Conservation (phyloP, 2,797 vertebrate genomes). For the Mastacembelus armatus region DNA sequence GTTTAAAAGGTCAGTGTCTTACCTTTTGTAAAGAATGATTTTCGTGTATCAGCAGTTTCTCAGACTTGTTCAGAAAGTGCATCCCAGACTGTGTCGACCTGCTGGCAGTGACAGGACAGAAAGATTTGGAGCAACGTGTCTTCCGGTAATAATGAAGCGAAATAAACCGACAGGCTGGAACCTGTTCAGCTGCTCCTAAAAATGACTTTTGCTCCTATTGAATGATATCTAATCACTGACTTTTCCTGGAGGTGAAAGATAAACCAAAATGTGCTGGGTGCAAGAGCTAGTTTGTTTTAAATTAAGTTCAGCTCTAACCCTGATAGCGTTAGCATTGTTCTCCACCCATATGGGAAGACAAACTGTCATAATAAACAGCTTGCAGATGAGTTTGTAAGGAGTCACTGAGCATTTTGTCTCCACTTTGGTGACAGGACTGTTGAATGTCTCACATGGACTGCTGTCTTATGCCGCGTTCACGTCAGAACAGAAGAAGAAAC, state of each 20-base stretch:
- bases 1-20: background rate
- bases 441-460: conserved; percentile 38
- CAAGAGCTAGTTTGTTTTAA: background rate
- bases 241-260: conserved; percentile 17
- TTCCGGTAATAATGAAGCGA: conserved; percentile 30
- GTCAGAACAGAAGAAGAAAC: conserved; percentile 1
- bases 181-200: conserved; percentile 54
- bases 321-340: background rate
- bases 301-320: background rate
- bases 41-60: background rate
- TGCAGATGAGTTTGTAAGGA: background rate
- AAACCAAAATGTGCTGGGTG: conserved; percentile 23
- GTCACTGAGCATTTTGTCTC: background rate
- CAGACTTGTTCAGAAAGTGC: conserved; percentile 7
- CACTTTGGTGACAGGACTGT: conserved; percentile 20
- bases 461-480: conserved; percentile 21
- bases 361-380: background rate
- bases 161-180: conserved; percentile 63
- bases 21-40: background rate
- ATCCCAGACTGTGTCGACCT: conserved; percentile 3
- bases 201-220: conserved; percentile 23
- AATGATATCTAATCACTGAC: conserved; percentile 7
- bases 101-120: conserved; percentile 14
- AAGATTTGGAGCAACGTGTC: conserved; percentile 15
- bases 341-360: background rate